These are phyloP conservation scores for Blomia tropicalis DNA, from an alignment of 2,888 invertebrate species.

Conservation along the genomic window DNA sequence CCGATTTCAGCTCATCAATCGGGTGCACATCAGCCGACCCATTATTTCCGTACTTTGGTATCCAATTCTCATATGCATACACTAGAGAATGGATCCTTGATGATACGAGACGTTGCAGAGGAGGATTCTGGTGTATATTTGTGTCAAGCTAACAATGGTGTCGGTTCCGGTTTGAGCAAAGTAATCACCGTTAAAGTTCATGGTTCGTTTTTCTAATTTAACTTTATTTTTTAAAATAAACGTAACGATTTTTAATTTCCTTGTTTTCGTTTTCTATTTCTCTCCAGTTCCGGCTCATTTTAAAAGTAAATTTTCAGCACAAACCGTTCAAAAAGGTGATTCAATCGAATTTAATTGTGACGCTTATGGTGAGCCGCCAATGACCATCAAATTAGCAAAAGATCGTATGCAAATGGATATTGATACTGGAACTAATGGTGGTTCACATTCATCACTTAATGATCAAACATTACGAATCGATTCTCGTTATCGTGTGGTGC, in stretches of 20 bases:
- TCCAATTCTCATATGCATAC: conserved; percentile 52
- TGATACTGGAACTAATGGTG: conserved; percentile 51
- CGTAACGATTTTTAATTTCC: conserved; percentile 14
- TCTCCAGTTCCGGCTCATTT: conserved; percentile 80
- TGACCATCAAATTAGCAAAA: conserved; percentile 78
- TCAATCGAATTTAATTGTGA: conserved; percentile 78
- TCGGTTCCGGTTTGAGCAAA: conserved; percentile 30
- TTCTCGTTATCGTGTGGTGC: conserved; percentile 1
- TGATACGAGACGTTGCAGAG: conserved; percentile 76
- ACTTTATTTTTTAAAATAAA: neutral
- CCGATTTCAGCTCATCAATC: neutral
- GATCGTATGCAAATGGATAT: conserved; percentile 41
- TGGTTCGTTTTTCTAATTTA: conserved; percentile 31
- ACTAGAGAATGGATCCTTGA: conserved; percentile 70
- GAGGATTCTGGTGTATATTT: conserved; percentile 77
- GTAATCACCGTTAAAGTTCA: conserved; percentile 30
- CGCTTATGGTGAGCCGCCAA: conserved; percentile 84
- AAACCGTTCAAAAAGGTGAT: conserved; percentile 74
- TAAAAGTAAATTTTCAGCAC: conserved; percentile 74
- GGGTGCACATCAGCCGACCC: neutral
- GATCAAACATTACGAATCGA: neutral
- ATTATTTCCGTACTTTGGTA: conserved; percentile 30
- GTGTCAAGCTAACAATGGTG: conserved; percentile 31
- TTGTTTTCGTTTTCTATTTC: no score
- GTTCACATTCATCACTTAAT: conserved; percentile 50